Evolutionary conservation across 2,113 vertebrate genomes (phyloP).

Genomic region (Panurus biarmicus): DNA sequence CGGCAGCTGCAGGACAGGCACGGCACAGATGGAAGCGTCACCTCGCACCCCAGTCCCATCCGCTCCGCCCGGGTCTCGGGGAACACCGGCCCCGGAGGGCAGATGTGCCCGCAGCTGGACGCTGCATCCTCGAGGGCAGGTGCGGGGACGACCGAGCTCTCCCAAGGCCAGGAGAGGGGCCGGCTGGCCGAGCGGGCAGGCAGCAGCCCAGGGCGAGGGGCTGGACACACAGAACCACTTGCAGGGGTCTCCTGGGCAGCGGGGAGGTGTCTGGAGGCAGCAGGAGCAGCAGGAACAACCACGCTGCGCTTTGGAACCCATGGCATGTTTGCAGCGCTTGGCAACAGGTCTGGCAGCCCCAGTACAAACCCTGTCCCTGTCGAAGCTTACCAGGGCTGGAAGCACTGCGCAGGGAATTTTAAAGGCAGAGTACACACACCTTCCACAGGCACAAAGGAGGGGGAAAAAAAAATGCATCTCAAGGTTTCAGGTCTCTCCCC

Average conservation of each 20-base stretch:
- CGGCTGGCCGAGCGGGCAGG: neutral
- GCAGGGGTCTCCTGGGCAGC: neutral
- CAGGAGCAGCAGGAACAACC: neutral
- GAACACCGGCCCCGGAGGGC: neutral
- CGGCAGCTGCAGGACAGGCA: neutral
- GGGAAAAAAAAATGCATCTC: accelerated
- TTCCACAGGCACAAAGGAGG: neutral
- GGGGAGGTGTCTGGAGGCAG: neutral
- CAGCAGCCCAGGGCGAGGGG: neutral
- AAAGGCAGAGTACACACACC: neutral
- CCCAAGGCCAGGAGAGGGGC: no score
- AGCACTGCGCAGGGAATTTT: no score
- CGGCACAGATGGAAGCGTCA: neutral
- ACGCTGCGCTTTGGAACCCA: neutral
- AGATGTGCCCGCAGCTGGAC: neutral
- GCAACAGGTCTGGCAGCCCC: neutral
- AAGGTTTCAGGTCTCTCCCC: neutral
- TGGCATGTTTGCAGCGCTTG: neutral
- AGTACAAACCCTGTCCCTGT: neutral
- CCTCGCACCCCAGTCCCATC: neutral
- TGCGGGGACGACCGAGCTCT: no score
- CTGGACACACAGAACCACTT: neutral
- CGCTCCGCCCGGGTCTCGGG: neutral
- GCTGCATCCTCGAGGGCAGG: neutral
- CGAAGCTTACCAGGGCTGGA: neutral